Conservation (phyloP, 1,140 invertebrate genomes). For the Hyposmocoma kahamanoa region DNA sequence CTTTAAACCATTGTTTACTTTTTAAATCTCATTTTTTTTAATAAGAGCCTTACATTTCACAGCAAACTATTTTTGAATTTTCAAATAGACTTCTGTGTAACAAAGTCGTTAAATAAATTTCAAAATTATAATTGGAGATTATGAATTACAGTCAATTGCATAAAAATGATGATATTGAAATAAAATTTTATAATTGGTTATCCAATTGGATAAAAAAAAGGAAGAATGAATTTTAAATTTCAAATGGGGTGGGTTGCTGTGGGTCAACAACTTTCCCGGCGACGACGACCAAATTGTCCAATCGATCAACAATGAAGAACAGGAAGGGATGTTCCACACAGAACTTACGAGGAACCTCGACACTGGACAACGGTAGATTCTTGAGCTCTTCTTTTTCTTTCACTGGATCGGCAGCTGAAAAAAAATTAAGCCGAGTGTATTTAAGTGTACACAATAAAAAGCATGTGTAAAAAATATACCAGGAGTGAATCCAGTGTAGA, state of each 20-base stretch:
- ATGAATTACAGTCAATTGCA: too few species aligned
- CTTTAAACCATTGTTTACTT: too few species aligned
- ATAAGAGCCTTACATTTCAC: too few species aligned
- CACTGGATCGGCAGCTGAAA: conserved; percentile 38
- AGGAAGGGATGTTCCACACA: conserved; percentile 79
- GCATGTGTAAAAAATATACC: too few species aligned
- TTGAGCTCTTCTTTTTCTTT: conserved; percentile 32
- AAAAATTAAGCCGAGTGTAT: too few species aligned
- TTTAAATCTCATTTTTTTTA: too few species aligned
- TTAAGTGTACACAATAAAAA: too few species aligned
- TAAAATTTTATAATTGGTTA: background rate
- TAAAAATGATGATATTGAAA: background rate
- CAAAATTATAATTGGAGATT: too few species aligned
- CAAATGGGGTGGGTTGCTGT: conserved; percentile 38
- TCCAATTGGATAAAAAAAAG: background rate
- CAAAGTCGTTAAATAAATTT: conserved; percentile 1
- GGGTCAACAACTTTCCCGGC: conserved; percentile 76
- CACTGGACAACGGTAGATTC: conserved; percentile 39
- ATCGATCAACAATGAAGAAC: conserved; percentile 78
- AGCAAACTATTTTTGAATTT: too few species aligned
- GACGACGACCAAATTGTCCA: conserved; percentile 77
- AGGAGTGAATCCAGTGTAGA: too few species aligned
- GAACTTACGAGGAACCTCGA: conserved; percentile 59
- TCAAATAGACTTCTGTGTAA: conserved; percentile 17
- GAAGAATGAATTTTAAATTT: conserved; percentile 26